These are phyloP conservation scores for Pseudomyrmex flavicornis DNA, from an alignment of 1,140 invertebrate genomes.

Conservation along the genomic window DNA sequence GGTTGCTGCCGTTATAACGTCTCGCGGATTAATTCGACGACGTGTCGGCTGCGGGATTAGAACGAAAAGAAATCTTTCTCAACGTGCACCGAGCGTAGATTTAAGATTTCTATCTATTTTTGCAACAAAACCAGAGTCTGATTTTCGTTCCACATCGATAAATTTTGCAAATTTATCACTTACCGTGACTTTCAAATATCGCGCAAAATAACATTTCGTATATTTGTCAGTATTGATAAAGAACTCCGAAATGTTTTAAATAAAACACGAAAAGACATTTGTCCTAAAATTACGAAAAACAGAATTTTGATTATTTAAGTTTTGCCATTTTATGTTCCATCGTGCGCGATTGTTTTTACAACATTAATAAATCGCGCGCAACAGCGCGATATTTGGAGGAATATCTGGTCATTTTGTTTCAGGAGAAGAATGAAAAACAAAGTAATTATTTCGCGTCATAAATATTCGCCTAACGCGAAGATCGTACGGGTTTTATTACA, in stretches of 20 bases:
- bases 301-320: neutral
- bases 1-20: slow-evolving; percentile 65
- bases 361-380: slow-evolving; percentile 2
- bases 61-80: slow-evolving; percentile 12
- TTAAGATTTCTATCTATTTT: slow-evolving; percentile 8
- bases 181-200: neutral
- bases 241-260: no score
- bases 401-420: neutral
- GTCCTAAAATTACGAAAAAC: neutral
- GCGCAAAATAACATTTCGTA: neutral
- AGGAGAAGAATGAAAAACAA: neutral
- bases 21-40: slow-evolving; percentile 62
- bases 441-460: neutral
- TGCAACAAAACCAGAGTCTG: neutral
- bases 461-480: neutral
- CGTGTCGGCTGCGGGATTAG: neutral
- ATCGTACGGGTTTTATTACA: slow-evolving; percentile 20
- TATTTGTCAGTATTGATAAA: neutral
- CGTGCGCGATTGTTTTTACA: no score
- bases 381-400: neutral
- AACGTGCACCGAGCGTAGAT: neutral
- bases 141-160: neutral
- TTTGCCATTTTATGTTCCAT: no score
- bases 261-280: no score
- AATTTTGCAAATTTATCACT: slow-evolving; percentile 10